Evolutionary conservation across 2,797 vertebrate species (phyloP), one percentile per base, ranked within the genome.

Genomic region (Anniella stebbinsi): DNA sequence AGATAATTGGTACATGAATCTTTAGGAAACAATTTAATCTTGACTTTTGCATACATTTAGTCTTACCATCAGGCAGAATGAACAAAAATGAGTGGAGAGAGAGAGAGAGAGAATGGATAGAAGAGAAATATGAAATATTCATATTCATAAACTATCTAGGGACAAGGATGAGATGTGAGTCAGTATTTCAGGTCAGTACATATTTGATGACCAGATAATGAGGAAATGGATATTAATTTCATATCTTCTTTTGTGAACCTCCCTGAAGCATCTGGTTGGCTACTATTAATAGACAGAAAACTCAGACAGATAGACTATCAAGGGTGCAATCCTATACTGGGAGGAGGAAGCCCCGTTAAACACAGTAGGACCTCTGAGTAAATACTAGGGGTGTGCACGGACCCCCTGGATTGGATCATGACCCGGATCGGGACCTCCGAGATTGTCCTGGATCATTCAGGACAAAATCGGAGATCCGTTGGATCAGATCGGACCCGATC

Each of bases 71-170:
- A 28, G n/a, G 57, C 33, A 60, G 18, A 57, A 60, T 18, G 78
- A 81, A 63, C 80, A 81, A 33, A 82, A 82, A 2, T 63, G 11
- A 23, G 21, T 60, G 80, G 63, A 25, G 38, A 82, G 38, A 33
- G 51, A 82, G 51, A 33, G 80, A 11, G 4, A 36, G 23, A 33
- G 13, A 60, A 12, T 13, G 57, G 2, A 45, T 0, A 7, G n/a
- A n/a, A 11, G 9, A 5, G 9, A 51, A 51, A 54, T 60, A 33
- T 23, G 25, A 81, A 81, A 36, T n/a, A 60, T 81, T n/a, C 36
- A 60, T 57, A n/a, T 57, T 81, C n/a, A n/a, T 80, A 81, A 60
- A 81, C 57, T 81, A 60, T 60, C 33, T 81, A 54, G 78, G 78
- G 33, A 36, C 78, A 81, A 23, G 33, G 30, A 2, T 57, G 33